Conservation (phyloP, 1,140 invertebrate genomes). For the Brachionus koreanus region DNA sequence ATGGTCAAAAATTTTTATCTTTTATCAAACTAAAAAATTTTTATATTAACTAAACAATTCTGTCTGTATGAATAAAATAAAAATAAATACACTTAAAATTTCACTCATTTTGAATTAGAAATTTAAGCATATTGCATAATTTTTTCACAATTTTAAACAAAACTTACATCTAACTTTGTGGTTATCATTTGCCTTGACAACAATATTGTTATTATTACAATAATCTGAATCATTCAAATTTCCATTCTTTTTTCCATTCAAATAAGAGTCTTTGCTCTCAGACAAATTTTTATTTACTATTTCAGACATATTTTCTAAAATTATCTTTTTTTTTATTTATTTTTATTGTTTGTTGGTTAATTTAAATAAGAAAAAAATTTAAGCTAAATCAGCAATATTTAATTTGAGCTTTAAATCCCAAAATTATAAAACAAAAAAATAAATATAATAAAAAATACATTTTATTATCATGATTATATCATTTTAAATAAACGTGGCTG, state of each 20-base stretch:
- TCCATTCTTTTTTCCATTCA: slow-evolving; percentile 1
- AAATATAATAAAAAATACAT: not conserved
- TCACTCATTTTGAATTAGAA: not conserved
- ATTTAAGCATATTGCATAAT: slow-evolving; percentile 14
- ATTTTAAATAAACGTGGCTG: slow-evolving; percentile 9
- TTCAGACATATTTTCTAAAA: not conserved
- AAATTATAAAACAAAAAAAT: not conserved
- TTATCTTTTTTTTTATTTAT: no score
- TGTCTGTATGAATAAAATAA: not conserved
- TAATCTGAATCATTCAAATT: slow-evolving; percentile 6
- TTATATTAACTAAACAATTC: no score
- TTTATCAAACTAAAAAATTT: not conserved
- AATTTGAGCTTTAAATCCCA: slow-evolving; percentile 27
- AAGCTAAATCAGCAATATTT: not conserved
- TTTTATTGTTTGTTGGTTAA: no score
- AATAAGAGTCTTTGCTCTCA: not conserved
- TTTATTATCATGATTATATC: slow-evolving; percentile 38
- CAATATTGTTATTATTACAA: slow-evolving; percentile 35
- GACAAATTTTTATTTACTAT: not conserved
- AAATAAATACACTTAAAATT: not conserved
- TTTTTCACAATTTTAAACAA: not conserved
- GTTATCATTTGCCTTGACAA: not conserved
- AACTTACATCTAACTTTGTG: slow-evolving; percentile 30
- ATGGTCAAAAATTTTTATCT: no score
- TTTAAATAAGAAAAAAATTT: not conserved